These are phyloP conservation scores for Antennarius maculatus DNA, from an alignment of 2,797 vertebrate genomes.

Conservation along the genomic window DNA sequence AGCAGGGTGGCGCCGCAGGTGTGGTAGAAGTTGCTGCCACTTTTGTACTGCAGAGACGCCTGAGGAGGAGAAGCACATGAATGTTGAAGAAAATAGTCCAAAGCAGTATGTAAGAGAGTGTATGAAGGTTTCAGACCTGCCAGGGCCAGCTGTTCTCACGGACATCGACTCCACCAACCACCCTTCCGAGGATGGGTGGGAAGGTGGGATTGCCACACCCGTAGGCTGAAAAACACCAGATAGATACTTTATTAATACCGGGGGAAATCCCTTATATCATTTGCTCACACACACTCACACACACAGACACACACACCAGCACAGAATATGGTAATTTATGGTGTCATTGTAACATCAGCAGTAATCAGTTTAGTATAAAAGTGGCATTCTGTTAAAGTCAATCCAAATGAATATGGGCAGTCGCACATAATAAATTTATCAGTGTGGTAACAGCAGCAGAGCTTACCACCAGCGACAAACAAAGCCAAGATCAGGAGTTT, in stretches of 20 bases:
- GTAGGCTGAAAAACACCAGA: constrained; percentile 79
- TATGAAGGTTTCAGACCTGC: constrained; percentile 81
- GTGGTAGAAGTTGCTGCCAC: constrained; percentile 78
- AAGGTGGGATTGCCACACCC: constrained; percentile 85
- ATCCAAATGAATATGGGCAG: background rate
- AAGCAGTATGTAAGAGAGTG: background rate
- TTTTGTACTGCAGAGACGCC: constrained; percentile 86
- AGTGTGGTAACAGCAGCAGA: background rate
- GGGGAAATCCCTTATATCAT: too few species aligned
- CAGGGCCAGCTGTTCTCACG: constrained; percentile 90
- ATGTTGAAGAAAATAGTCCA: background rate
- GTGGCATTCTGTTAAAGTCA: background rate
- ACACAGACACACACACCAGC: background rate
- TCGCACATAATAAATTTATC: background rate
- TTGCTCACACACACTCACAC: too few species aligned
- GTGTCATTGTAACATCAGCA: background rate
- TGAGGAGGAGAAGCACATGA: constrained; percentile 48
- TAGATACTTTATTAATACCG: too few species aligned
- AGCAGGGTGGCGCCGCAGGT: constrained; percentile 89
- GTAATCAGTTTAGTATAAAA: background rate
- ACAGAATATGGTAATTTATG: constrained; percentile 1
- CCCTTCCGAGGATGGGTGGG: constrained; percentile 67
- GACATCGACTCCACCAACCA: constrained; percentile 87
- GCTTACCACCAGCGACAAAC: constrained; percentile 81
- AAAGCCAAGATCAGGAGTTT: constrained; percentile 81